Conservation (phyloP, 2,888 invertebrate genomes). For the Theretra japonica region DNA sequence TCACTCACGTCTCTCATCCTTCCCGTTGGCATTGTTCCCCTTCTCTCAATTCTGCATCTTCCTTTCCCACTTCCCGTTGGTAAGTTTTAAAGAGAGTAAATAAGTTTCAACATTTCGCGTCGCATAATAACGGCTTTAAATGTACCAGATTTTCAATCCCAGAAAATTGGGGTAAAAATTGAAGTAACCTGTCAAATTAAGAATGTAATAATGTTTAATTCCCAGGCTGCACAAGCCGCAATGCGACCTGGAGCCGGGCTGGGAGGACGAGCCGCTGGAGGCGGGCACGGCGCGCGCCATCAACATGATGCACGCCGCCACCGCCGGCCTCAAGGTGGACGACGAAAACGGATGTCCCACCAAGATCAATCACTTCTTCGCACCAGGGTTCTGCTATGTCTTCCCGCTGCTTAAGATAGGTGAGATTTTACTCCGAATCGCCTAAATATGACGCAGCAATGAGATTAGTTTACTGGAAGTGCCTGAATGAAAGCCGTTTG, state of each 20-base stretch:
- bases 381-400: constrained; percentile 92
- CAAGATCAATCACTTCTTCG: constrained; percentile 79
- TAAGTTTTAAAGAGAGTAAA: too few relatives aligned
- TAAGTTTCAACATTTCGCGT: too few relatives aligned
- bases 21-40: too few relatives aligned
- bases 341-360: constrained; percentile 39
- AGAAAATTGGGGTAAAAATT: neutral
- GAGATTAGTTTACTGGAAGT: too few relatives aligned
- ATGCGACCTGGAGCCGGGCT: constrained; percentile 90
- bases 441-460: too few relatives aligned
- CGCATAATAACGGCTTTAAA: too few relatives aligned
- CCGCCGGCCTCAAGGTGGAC: constrained; percentile 55
- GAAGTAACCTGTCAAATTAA: neutral
- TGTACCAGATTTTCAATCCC: too few relatives aligned
- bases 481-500: too few relatives aligned
- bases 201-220: neutral
- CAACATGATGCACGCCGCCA: constrained; percentile 80
- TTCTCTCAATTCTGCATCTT: too few relatives aligned
- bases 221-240: constrained; percentile 89
- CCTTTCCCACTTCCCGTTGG: too few relatives aligned
- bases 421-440: constrained; percentile 15
- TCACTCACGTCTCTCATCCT: too few relatives aligned
- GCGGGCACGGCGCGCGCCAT: constrained; percentile 87
- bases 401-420: constrained; percentile 91
- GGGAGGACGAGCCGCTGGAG: constrained; percentile 89